Evolutionary conservation across 2,113 vertebrate species (phyloP).

Genomic region (Pelusios castaneus): DNA sequence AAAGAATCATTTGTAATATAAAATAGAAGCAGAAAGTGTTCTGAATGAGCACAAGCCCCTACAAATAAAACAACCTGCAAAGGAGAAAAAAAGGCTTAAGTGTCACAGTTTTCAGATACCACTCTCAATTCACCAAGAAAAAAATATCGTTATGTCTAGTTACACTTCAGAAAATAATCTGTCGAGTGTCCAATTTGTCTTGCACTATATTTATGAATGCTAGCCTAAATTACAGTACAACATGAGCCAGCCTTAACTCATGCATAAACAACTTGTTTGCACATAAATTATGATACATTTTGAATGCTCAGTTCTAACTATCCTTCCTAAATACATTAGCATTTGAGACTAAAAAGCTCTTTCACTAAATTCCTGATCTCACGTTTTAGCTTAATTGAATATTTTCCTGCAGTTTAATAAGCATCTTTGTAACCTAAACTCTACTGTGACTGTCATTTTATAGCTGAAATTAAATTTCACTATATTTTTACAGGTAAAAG

Average conservation of each 20-base stretch:
- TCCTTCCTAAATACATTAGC: not conserved
- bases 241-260: not conserved
- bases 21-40: not conserved
- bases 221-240: not conserved
- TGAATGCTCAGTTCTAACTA: not conserved
- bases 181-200: not conserved
- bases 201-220: not conserved
- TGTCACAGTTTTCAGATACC: not conserved
- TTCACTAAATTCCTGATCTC: not conserved
- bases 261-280: not conserved
- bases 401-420: not conserved
- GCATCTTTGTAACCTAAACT: not conserved
- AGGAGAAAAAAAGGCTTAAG: too few species aligned
- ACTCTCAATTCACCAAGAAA: not conserved
- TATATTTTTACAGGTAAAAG: not conserved
- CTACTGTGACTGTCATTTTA: not conserved
- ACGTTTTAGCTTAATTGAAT: not conserved
- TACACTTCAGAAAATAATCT: not conserved
- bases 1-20: not conserved
- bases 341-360: not conserved
- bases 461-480: not conserved
- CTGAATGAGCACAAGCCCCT: not conserved
- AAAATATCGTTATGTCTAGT: not conserved
- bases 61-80: too few species aligned
- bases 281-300: not conserved